Conservation (phyloP, 2,888 invertebrate genomes). For the Agrilus biguttatus region DNA sequence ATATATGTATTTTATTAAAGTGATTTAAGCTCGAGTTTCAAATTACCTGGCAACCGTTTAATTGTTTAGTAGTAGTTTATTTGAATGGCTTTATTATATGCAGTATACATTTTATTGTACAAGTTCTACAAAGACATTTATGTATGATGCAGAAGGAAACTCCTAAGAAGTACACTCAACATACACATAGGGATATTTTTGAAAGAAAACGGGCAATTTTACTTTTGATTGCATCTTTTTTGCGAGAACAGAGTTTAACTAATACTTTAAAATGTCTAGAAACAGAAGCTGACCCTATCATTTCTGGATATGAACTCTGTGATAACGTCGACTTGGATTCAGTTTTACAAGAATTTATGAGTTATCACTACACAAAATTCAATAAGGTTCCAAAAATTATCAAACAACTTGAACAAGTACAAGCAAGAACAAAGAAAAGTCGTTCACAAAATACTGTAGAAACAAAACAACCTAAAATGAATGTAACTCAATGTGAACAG, state of each 20-base stretch:
- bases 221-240: constrained; percentile 52
- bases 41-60: too few species aligned
- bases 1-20: too few species aligned
- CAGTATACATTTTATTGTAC: too few species aligned
- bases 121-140: too few species aligned
- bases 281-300: constrained; percentile 57
- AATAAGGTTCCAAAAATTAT: constrained; percentile 75
- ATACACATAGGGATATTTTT: constrained; percentile 19
- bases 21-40: too few species aligned
- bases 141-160: background rate
- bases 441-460: too few species aligned
- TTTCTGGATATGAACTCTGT: constrained; percentile 58
- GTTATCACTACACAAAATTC: constrained; percentile 73
- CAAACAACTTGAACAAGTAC: constrained; percentile 30
- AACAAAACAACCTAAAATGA: too few species aligned
- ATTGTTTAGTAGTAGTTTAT: too few species aligned
- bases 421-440: too few species aligned
- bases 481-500: background rate
- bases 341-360: constrained; percentile 77
- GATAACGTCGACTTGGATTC: constrained; percentile 85
- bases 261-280: constrained; percentile 50
- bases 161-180: background rate
- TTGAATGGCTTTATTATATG: too few species aligned
- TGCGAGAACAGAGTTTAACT: constrained; percentile 49
- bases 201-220: constrained; percentile 37